Evolutionary conservation across 30 jellyfish, hydroid and myxozoan species (phyloP).

Genomic region (Mastigias papua): DNA sequence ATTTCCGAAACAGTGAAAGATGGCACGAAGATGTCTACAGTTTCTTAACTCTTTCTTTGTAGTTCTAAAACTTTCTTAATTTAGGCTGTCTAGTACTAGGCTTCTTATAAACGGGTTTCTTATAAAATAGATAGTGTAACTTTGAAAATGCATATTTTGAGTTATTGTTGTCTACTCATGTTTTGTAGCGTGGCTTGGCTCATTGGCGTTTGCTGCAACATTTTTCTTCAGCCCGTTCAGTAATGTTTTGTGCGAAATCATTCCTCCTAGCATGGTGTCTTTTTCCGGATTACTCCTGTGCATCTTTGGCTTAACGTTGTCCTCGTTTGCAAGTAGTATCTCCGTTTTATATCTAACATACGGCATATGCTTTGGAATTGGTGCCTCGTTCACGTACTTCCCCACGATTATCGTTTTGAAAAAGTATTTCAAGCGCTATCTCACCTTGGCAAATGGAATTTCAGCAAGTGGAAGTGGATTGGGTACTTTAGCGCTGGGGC

Average conservation of each 20-base stretch:
- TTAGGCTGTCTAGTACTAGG: too few relatives aligned
- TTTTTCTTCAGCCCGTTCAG: slow-evolving; percentile 67
- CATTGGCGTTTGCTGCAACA: slow-evolving; percentile 73
- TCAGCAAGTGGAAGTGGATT: slow-evolving; percentile 84
- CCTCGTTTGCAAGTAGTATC: slow-evolving; percentile 66
- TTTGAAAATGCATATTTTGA: not conserved
- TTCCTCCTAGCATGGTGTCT: slow-evolving; percentile 45
- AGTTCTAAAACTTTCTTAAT: too few relatives aligned
- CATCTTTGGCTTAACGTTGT: slow-evolving; percentile 57
- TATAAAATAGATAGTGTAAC: too few relatives aligned
- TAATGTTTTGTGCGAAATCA: slow-evolving; percentile 43
- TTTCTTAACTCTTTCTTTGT: too few relatives aligned
- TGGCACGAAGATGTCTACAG: too few relatives aligned
- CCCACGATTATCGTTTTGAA: slow-evolving; percentile 65
- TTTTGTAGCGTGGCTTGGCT: slow-evolving; percentile 78
- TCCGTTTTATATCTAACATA: slow-evolving; percentile 49
- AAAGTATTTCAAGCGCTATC: slow-evolving; percentile 60
- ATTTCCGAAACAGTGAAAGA: too few relatives aligned
- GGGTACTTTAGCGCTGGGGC: slow-evolving; percentile 67
- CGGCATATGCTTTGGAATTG: slow-evolving; percentile 71
- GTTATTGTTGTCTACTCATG: not conserved
- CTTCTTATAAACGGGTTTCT: too few relatives aligned
- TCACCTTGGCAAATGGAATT: slow-evolving; percentile 74
- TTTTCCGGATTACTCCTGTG: slow-evolving; percentile 48
- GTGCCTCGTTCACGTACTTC: slow-evolving; percentile 59